These are phyloP conservation scores for Anorthoa munda DNA, from an alignment of 2,888 invertebrate genomes.

Conservation along the genomic window DNA sequence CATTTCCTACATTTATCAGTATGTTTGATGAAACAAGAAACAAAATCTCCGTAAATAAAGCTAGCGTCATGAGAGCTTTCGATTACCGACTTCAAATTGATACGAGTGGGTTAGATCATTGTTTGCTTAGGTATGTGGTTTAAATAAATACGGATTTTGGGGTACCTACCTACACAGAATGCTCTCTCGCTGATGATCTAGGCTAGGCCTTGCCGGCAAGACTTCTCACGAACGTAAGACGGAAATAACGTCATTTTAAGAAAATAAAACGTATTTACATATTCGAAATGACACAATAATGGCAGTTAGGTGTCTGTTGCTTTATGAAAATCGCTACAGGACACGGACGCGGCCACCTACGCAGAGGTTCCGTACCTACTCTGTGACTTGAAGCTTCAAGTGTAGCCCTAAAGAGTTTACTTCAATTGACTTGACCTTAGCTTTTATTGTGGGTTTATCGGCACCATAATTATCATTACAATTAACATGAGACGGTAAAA, in stretches of 20 bases:
- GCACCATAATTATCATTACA: background rate
- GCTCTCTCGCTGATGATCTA: background rate
- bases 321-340: background rate
- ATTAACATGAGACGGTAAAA: too few species aligned
- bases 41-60: constrained; percentile 44
- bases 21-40: constrained; percentile 36
- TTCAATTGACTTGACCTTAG: background rate
- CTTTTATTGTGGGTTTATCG: background rate
- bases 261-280: too few species aligned
- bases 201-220: background rate
- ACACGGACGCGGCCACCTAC: background rate
- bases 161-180: background rate
- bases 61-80: constrained; percentile 40
- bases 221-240: background rate
- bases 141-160: constrained; percentile 34
- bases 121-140: constrained; percentile 43
- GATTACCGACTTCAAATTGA: constrained; percentile 46
- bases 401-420: background rate
- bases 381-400: background rate
- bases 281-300: too few species aligned
- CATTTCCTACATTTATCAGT: constrained; percentile 6
- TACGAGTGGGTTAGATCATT: constrained; percentile 55
- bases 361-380: background rate
- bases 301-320: background rate
- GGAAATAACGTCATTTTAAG: too few species aligned